A percentile compares a stretch with the other conserved stretches of the same genome.
These are phyloP conservation scores for Agrotis segetum DNA, from an alignment of 2,888 invertebrate species.

Conservation along the genomic window DNA sequence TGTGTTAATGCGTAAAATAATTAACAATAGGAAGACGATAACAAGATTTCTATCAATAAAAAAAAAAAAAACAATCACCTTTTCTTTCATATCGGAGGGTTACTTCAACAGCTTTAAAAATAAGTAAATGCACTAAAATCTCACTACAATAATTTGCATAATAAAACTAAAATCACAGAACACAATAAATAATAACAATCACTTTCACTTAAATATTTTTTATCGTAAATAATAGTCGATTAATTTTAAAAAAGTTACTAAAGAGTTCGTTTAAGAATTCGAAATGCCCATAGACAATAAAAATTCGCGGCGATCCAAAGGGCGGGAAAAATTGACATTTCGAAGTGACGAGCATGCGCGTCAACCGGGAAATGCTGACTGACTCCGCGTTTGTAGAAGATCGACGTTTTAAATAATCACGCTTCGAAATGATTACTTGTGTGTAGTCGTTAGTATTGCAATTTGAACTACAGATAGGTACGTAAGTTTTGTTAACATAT, in stretches of 20 bases:
- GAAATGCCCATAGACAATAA: constrained; percentile 41
- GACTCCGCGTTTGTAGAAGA: constrained; percentile 63
- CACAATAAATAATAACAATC: constrained; percentile 13
- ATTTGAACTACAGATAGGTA: constrained; percentile 45
- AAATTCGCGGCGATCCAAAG: constrained; percentile 40
- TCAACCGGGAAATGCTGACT: constrained; percentile 76
- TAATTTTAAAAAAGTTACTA: constrained; percentile 9
- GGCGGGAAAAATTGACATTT: constrained; percentile 73
- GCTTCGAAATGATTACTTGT: constrained; percentile 64
- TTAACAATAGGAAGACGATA: constrained; percentile 2
- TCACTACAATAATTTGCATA: constrained; percentile 32
- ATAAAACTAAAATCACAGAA: constrained; percentile 39
- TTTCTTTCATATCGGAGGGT: constrained; percentile 56
- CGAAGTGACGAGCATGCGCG: constrained; percentile 71
- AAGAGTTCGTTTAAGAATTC: constrained; percentile 33
- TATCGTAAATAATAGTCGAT: constrained; percentile 29
- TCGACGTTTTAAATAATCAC: constrained; percentile 69
- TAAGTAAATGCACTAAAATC: constrained; percentile 36
- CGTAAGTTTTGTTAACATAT: constrained; percentile 15
- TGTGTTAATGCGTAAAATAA: constrained; percentile 20
- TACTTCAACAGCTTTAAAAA: constrained; percentile 17
- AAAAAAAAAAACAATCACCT: constrained; percentile 49
- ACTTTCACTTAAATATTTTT: constrained; percentile 24
- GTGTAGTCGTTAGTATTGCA: constrained; percentile 49
- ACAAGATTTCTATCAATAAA: not conserved